These are phyloP conservation scores for Neosalanx taihuensis DNA, from an alignment of 2,797 vertebrate genomes.

Conservation along the genomic window DNA sequence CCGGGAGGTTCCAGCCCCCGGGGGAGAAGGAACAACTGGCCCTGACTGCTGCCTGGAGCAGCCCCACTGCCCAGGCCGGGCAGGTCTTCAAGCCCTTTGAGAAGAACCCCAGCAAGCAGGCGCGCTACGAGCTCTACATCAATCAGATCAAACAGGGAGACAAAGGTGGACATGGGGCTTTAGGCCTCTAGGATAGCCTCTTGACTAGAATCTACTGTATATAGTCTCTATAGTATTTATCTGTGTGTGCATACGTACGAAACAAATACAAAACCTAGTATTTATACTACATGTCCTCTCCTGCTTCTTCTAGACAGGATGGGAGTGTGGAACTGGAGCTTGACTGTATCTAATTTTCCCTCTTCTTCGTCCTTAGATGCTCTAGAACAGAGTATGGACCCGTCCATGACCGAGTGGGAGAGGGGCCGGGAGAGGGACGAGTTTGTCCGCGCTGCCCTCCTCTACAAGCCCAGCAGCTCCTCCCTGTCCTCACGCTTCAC, in stretches of 20 bases:
- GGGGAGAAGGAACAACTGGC: constrained; percentile 29
- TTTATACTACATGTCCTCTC: background rate
- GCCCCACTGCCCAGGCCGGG: constrained; percentile 36
- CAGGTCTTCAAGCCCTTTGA: constrained; percentile 88
- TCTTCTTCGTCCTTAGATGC: constrained; percentile 54
- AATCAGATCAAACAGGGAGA: constrained; percentile 74
- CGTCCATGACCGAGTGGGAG: constrained; percentile 88
- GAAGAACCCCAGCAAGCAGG: constrained; percentile 86
- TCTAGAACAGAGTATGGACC: constrained; percentile 77
- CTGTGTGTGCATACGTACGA: too few species aligned
- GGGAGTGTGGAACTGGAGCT: background rate
- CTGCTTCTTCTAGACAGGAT: background rate
- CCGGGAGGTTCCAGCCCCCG: constrained; percentile 44
- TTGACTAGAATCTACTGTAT: background rate
- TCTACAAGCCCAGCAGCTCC: constrained; percentile 80
- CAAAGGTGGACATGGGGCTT: constrained; percentile 69
- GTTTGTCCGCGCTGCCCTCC: constrained; percentile 82
- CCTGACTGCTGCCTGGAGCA: constrained; percentile 56
- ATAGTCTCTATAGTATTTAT: background rate
- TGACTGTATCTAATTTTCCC: background rate
- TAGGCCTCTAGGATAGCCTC: background rate
- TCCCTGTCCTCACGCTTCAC: constrained; percentile 86
- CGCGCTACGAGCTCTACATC: constrained; percentile 86
- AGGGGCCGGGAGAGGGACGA: constrained; percentile 85
- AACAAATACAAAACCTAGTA: background rate